Conservation (phyloP, 2,888 invertebrate species). For the Harpalus rufipes region DNA sequence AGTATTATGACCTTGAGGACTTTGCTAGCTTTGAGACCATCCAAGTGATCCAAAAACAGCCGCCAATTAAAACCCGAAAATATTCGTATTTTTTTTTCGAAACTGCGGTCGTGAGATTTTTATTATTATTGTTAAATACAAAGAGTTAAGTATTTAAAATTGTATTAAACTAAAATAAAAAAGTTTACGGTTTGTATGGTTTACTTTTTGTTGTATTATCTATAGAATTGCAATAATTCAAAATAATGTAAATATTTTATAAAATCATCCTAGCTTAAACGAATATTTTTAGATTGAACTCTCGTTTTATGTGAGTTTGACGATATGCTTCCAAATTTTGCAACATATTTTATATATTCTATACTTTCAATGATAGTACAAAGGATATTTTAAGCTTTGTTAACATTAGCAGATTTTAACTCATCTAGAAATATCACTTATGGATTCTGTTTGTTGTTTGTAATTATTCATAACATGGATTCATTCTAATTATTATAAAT, state of each 20-base stretch:
- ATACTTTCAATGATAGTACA: constrained; percentile 61
- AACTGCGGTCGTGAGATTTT: too few species aligned
- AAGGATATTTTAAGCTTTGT: constrained; percentile 42
- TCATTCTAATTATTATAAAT: constrained; percentile 58
- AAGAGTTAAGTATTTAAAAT: too few species aligned
- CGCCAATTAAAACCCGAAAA: too few species aligned
- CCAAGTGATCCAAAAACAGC: too few species aligned
- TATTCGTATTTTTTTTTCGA: too few species aligned
- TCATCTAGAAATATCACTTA: constrained; percentile 60
- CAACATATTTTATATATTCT: constrained; percentile 62
- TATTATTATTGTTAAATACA: too few species aligned
- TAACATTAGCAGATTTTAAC: constrained; percentile 53
- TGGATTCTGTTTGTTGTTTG: constrained; percentile 59
- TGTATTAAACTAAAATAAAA: too few species aligned
- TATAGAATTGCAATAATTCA: constrained; percentile 53
- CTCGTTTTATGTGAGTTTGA: constrained; percentile 56
- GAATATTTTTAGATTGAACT: constrained; percentile 58
- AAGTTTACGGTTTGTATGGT: too few species aligned
- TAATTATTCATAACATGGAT: constrained; percentile 57
- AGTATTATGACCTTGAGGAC: too few species aligned
- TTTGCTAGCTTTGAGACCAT: too few species aligned
- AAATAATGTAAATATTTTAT: constrained; percentile 58
- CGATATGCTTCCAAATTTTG: constrained; percentile 65
- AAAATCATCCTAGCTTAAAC: constrained; percentile 62
- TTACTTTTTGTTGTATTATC: constrained; percentile 54